Evolutionary conservation across 2,888 invertebrate species (phyloP).

Genomic region (Suillia variegata): DNA sequence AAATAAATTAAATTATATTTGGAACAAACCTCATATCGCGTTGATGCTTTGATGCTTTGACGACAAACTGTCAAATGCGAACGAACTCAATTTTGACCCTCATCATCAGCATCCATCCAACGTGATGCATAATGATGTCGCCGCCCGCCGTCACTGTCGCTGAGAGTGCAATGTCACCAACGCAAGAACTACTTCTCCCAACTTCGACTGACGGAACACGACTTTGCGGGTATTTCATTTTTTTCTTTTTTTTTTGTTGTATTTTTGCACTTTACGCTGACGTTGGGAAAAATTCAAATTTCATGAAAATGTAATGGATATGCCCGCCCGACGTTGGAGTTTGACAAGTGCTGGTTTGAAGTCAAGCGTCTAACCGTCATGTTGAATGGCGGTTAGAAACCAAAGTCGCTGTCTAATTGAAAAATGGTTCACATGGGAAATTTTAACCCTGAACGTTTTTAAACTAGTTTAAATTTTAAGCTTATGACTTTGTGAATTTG

Average conservation of each 20-base stretch:
- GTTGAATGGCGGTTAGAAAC: neutral
- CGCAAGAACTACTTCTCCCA: neutral
- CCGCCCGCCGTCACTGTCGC: too few species aligned
- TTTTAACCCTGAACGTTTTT: slow-evolving; percentile 16
- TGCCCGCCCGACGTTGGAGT: neutral
- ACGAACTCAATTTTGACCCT: slow-evolving; percentile 19
- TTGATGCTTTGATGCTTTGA: neutral
- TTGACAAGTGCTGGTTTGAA: neutral
- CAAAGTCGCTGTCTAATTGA: neutral
- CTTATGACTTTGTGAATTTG: too few species aligned
- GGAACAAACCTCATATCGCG: neutral
- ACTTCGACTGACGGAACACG: too few species aligned
- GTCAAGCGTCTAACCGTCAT: neutral
- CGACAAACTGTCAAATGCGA: slow-evolving; percentile 9
- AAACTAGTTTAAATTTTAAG: too few species aligned
- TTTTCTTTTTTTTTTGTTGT: too few species aligned
- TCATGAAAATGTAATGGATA: neutral
- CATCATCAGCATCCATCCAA: too few species aligned
- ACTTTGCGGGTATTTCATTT: too few species aligned
- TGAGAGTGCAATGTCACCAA: slow-evolving; percentile 3
- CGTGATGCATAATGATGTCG: too few species aligned
- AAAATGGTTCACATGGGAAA: slow-evolving; percentile 22
- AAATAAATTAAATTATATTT: slow-evolving; percentile 23
- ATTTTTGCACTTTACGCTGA: too few species aligned
- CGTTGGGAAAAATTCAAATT: slow-evolving; percentile 1